Conservation (phyloP, 2,113 vertebrate genomes). For the Trematocara zebra region DNA sequence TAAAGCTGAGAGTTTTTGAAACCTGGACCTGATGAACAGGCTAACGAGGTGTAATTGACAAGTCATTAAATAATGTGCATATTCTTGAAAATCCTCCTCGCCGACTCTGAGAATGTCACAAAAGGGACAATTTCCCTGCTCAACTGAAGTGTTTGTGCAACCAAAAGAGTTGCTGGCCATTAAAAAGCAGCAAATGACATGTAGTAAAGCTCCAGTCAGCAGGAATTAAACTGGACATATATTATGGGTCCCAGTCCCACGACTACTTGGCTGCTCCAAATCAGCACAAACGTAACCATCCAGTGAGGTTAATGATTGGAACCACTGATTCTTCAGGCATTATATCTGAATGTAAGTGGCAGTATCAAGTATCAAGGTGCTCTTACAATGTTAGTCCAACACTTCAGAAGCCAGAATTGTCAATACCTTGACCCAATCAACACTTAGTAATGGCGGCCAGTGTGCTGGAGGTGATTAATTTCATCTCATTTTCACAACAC, state of each 20-base stretch:
- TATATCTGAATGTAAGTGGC: not conserved
- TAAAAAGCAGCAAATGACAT: not conserved
- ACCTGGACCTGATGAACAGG: fast-evolving
- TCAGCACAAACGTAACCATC: not conserved
- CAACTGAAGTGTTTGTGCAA: not conserved
- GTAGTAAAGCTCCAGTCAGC: not conserved
- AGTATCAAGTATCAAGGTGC: not conserved
- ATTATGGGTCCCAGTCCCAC: not conserved
- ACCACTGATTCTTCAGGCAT: not conserved
- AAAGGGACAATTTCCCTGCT: not conserved
- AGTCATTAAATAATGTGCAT: not conserved
- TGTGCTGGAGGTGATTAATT: not conserved
- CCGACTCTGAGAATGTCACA: not conserved
- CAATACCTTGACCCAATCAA: not conserved
- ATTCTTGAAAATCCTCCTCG: not conserved
- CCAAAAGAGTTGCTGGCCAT: not conserved
- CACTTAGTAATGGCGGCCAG: not conserved
- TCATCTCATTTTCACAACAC: not conserved
- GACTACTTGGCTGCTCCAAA: not conserved
- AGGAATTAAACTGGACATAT: not conserved
- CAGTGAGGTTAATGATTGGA: not conserved
- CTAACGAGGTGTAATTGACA: not conserved
- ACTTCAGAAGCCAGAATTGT: not conserved
- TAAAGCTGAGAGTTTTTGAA: not conserved
- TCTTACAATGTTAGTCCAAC: not conserved